Evolutionary conservation across 2,888 invertebrate genomes (phyloP), one percentile per base, ranked within the genome.

Genomic region (Hirtodrosophila cameraria): DNA sequence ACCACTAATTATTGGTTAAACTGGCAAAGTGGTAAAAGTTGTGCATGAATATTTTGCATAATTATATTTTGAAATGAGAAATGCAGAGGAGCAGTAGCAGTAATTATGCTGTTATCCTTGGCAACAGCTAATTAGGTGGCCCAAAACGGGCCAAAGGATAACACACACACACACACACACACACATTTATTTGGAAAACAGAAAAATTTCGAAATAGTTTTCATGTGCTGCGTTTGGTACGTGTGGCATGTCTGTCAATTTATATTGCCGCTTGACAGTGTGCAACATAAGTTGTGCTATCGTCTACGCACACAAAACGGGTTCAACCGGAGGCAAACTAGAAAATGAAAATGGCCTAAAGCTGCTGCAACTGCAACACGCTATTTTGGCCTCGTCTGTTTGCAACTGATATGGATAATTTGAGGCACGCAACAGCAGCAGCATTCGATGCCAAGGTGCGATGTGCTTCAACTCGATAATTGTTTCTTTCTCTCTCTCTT

Each of bases 211-310:
- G 30, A 52, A 67, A 67, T 31, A 25, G 43, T 60, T 48, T 48
- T 16, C 35, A 27, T 46, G 28, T 8, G 39, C n/a, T 39, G 18
- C n/a, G 12, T 31, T 7, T 13, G 13, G 9, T 35, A 39, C 30
- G 23, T 16, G 50, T 43, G 42, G 39, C 25, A 41, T 59, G 63
- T 66, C 70, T 70, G 63, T 81, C 81, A 86, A 82, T 86, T 86
- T 82, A 82, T 82, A 82, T 86, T 77, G 71, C 77, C 67, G 52
- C 63, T 55, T 65, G 80, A 65, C 72, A 77, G 67, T 53, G 58
- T 55, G 65, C 69, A 84, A 67, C 85, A 86, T 86, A 82, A 82
- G 85, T 86, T 85, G 68, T 79, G 64, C 82, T 86, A 86, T 83
- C 87, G 71, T 66, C 68, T 60, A n/a, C n/a, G 61, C 71, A 57